These are phyloP conservation scores for Probaryconus sp. DNA, from an alignment of 1,140 invertebrate genomes.

Conservation along the genomic window DNA sequence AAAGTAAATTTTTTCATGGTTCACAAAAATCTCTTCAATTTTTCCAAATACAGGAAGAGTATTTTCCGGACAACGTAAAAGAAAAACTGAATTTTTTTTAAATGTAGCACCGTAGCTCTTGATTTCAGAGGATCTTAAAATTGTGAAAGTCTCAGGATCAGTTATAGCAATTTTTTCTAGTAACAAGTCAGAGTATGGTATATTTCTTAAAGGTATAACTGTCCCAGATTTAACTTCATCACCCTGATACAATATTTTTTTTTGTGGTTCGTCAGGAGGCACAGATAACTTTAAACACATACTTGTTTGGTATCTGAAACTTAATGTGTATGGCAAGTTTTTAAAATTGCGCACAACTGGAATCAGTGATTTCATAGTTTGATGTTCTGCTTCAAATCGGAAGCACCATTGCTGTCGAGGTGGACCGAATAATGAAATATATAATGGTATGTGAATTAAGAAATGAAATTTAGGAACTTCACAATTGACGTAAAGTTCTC, in stretches of 20 bases:
- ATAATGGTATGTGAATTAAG: slow-evolving; percentile 19
- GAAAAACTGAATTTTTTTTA: slow-evolving; percentile 8
- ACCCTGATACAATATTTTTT: slow-evolving; percentile 46
- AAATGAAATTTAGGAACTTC: slow-evolving; percentile 39
- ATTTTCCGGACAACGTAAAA: slow-evolving; percentile 9
- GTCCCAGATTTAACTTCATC: slow-evolving; percentile 33
- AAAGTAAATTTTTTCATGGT: neutral
- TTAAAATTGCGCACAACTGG: slow-evolving; percentile 32
- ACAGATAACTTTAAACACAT: slow-evolving; percentile 13
- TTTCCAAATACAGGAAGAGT: slow-evolving; percentile 10
- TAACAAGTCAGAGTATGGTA: slow-evolving; percentile 25
- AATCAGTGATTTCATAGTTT: slow-evolving; percentile 20
- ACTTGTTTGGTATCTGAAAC: slow-evolving; percentile 14
- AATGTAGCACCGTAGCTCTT: slow-evolving; percentile 15
- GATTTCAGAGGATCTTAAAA: slow-evolving; percentile 32
- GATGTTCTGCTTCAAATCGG: slow-evolving; percentile 29
- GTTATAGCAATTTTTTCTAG: slow-evolving; percentile 4
- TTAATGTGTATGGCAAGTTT: slow-evolving; percentile 23
- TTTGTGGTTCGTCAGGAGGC: slow-evolving; percentile 21
- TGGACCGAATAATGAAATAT: slow-evolving; percentile 30
- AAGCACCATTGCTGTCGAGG: slow-evolving; percentile 43
- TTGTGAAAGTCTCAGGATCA: neutral
- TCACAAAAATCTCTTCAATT: slow-evolving; percentile 10
- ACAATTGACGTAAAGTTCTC: slow-evolving; percentile 4
- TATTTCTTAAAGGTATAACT: slow-evolving; percentile 31